Base-by-base conservation (phyloP, 2,797 vertebrate species). In the Microctenopoma stevenorrisi region DNA sequence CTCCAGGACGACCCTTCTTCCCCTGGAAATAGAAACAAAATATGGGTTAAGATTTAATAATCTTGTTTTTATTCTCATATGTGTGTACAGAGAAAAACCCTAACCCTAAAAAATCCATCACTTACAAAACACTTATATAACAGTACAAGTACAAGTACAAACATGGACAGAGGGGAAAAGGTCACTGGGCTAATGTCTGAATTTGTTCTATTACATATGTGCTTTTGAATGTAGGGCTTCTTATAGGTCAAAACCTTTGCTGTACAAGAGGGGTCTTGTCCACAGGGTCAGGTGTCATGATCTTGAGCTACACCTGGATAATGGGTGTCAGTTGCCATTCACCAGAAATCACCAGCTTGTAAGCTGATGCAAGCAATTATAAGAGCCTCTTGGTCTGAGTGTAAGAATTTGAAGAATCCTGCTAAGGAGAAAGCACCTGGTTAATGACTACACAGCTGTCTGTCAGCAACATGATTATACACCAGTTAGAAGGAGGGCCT, bases 1-100 rank as follows among this genome's bases (percentile, higher is more conserved):
- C 95, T 78, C 96, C 96, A 0, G 94, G 82, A 2, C 94, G 94
- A 78, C 96, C 96, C 82, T 96, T 97, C 88, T 97, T 97, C 53
- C 96, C 96, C 96, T 98, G 78, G 12, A 86, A 91, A 88, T 68
- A 14, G 80, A 89, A 86, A 85, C 30, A 77, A 72, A 67, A 81
- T 56, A 74, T 37, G 12, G 12, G 71, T 78, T 52, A 44, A 59
- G 16, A 28, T 60, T 18, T 49, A 10, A 47, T 53, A 44, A 0
- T 74, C 12, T 56, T 44, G 56, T 46, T 53, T 77, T 71, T 56
- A 16, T 49, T 16, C 25, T 71, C 12, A 40, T 65, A 35, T 3
- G 35, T 18, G 13, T 64, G 30, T 10, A 60, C 1, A 22, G 22
- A 22, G 22, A 22, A 22, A 67, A 66, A 51, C 58, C 3, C 43